Conservation (phyloP, 2,113 vertebrate genomes). For the Actenoides hombroni region DNA sequence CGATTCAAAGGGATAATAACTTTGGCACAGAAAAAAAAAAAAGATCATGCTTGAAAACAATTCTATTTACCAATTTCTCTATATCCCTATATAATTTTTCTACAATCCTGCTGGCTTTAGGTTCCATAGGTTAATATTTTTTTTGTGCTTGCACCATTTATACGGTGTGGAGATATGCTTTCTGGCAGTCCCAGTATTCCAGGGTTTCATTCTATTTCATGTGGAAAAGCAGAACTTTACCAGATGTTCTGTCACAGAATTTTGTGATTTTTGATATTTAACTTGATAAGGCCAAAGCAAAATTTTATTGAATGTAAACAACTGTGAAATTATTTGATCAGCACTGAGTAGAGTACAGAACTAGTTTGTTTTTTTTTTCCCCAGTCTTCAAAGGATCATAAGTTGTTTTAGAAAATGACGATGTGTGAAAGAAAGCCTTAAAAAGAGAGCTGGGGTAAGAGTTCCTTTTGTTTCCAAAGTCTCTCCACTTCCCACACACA, state of each 20-base stretch:
- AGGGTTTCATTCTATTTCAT: background rate
- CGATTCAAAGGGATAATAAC: background rate
- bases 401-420: background rate
- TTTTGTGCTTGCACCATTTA: background rate
- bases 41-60: background rate
- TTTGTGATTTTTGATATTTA: background rate
- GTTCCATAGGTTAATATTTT: background rate
- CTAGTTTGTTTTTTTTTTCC: background rate
- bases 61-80: background rate
- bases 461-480: background rate
- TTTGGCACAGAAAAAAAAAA: background rate
- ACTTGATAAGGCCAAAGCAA: background rate
- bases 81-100: background rate
- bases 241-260: background rate
- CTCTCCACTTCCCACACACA: background rate
- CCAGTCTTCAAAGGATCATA: background rate
- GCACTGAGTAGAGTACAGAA: background rate
- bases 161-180: background rate
- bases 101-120: background rate
- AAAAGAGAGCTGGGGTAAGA: background rate
- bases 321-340: background rate
- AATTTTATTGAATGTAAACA: background rate
- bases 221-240: slow-evolving; percentile 9
- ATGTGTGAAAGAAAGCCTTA: background rate
- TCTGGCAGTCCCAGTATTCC: background rate